Evolutionary conservation across 2,113 vertebrate genomes (phyloP).

Genomic region (Pyxicephalus adspersus): DNA sequence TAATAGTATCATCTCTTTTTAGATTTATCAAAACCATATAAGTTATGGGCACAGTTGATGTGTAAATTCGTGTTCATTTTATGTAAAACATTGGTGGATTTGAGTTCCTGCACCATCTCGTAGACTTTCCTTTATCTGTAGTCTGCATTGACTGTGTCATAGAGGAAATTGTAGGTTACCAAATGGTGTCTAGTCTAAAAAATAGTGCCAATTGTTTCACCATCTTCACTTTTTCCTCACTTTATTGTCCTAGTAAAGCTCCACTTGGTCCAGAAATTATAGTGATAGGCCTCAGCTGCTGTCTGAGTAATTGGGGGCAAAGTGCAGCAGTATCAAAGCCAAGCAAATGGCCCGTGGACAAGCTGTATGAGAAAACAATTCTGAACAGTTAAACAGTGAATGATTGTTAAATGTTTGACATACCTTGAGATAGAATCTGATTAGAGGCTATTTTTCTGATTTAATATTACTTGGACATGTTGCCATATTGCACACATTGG

Average conservation of each 20-base stretch:
- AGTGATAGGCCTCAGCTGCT: neutral
- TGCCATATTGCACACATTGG: neutral
- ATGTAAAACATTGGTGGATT: too few relatives aligned
- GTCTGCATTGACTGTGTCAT: neutral
- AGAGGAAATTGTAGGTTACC: neutral
- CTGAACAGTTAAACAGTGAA: too few relatives aligned
- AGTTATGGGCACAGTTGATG: too few relatives aligned
- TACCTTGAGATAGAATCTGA: too few relatives aligned
- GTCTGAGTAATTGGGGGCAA: slow-evolving; percentile 21
- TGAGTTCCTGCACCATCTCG: neutral
- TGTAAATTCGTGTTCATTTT: too few relatives aligned
- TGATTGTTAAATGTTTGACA: too few relatives aligned
- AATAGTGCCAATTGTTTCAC: neutral
- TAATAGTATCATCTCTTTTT: too few relatives aligned
- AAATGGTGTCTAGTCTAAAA: slow-evolving; percentile 11
- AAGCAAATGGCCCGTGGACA: neutral
- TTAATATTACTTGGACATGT: neutral
- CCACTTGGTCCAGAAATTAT: neutral
- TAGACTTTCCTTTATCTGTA: too few relatives aligned
- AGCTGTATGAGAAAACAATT: too few relatives aligned
- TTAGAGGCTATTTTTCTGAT: too few relatives aligned
- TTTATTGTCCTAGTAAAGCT: neutral
- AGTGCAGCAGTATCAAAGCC: neutral
- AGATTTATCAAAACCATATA: too few relatives aligned
- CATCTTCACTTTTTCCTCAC: neutral